Conservation (phyloP, 2,888 invertebrate genomes). For the Melipona beecheii region DNA sequence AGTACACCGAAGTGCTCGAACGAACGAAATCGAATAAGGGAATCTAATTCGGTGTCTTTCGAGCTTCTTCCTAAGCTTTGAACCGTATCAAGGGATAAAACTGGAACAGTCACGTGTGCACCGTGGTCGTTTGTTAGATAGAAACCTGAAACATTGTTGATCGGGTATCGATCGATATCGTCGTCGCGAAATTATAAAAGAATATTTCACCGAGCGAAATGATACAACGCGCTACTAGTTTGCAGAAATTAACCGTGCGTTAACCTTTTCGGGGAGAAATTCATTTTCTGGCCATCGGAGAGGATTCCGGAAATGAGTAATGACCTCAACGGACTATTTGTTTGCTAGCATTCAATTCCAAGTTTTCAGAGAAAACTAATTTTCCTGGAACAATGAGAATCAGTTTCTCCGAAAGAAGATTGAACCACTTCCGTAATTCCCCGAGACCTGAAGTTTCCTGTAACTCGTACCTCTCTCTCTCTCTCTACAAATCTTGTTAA, state of each 20-base stretch:
- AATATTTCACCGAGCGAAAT: not conserved
- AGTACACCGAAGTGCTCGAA: slow-evolving; percentile 28
- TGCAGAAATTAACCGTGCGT: not conserved
- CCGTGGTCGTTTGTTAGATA: slow-evolving; percentile 18
- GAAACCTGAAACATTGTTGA: slow-evolving; percentile 1
- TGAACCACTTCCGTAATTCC: not conserved
- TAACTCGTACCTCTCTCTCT: not conserved
- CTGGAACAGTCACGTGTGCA: slow-evolving; percentile 12
- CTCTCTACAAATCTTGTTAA: slow-evolving; percentile 2
- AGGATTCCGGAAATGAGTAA: not conserved
- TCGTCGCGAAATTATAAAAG: not conserved
- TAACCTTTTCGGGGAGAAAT: not conserved
- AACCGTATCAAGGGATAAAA: slow-evolving; percentile 50
- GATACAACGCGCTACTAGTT: not conserved
- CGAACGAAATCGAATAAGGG: slow-evolving; percentile 45
- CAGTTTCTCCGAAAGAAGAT: slow-evolving; percentile 3
- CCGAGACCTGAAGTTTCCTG: slow-evolving; percentile 8
- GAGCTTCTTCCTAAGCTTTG: slow-evolving; percentile 39
- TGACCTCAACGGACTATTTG: not conserved
- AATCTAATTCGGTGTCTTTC: slow-evolving; percentile 51
- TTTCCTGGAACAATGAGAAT: not conserved
- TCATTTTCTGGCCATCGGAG: not conserved
- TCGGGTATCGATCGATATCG: not conserved
- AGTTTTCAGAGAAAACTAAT: not conserved
- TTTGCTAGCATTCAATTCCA: not conserved